Evolutionary conservation across 2,113 vertebrate species (phyloP).

Genomic region (Amblyornis subalaris): DNA sequence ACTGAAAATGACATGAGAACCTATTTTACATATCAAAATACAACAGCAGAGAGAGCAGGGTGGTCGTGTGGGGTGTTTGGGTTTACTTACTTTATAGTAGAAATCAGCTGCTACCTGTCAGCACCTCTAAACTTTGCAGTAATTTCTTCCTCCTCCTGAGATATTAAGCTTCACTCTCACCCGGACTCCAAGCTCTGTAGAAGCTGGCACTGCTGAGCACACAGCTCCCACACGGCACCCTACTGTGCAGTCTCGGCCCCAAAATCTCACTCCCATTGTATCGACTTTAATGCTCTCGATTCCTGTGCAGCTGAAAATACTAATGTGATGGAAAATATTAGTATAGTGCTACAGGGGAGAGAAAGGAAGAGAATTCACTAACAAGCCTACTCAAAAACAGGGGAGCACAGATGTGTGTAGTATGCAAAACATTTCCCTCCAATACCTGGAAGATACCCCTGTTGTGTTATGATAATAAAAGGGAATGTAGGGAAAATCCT

Average conservation of each 20-base stretch:
- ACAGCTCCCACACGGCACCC: accelerated
- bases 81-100: background rate
- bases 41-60: accelerated
- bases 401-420: background rate
- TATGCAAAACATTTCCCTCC: background rate
- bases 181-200: accelerated
- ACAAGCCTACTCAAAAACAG: background rate
- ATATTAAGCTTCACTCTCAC: background rate
- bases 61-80: background rate
- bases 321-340: background rate
- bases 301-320: background rate
- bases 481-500: background rate
- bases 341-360: background rate
- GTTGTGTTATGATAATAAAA: background rate
- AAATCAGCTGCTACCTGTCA: background rate
- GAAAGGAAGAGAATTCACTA: background rate
- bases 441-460: background rate
- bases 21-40: background rate
- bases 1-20: background rate
- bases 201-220: background rate
- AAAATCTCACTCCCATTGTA: background rate
- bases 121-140: background rate
- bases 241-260: background rate
- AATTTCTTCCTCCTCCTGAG: background rate
- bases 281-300: background rate